A percentile compares a stretch with the other conserved stretches of the same genome.
Evolutionary conservation across 2,888 invertebrate species (phyloP).

Genomic region (Hoplodrina ambigua): DNA sequence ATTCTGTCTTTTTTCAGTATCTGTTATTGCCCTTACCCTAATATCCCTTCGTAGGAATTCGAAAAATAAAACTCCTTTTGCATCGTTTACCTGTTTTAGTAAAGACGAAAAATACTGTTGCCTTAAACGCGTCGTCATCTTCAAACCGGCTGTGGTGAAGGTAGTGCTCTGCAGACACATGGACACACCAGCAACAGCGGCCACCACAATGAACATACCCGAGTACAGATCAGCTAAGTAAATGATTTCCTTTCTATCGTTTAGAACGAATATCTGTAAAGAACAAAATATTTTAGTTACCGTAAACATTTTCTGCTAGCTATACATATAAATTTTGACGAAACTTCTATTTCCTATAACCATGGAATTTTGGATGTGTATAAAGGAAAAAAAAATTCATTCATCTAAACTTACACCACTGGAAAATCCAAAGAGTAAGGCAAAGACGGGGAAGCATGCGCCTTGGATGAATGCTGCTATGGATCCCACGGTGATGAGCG

Average conservation of each 20-base stretch:
- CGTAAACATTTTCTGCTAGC: not conserved
- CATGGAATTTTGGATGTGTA: too few species aligned
- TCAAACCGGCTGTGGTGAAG: constrained; percentile 94
- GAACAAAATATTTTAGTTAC: not conserved
- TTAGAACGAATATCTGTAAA: constrained; percentile 90
- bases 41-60: not conserved
- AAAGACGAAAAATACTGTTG: constrained; percentile 87
- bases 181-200: constrained; percentile 92
- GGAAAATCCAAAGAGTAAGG: constrained; percentile 93
- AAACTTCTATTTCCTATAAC: too few species aligned
- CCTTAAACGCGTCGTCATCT: constrained; percentile 92
- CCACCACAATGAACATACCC: constrained; percentile 92
- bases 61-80: not conserved
- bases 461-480: constrained; percentile 92
- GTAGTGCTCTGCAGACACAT: constrained; percentile 93
- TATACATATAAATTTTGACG: too few species aligned
- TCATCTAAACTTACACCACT: constrained; percentile 85
- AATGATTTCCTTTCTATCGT: constrained; percentile 89
- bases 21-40: not conserved
- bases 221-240: constrained; percentile 91
- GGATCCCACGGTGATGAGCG: constrained; percentile 90
- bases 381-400: not conserved
- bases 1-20: not conserved
- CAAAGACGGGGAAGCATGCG: constrained; percentile 92
- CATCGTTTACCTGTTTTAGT: constrained; percentile 85